These are phyloP conservation scores for Chlorospingus semifuscus DNA, from an alignment of 2,797 vertebrate genomes.

Conservation along the genomic window DNA sequence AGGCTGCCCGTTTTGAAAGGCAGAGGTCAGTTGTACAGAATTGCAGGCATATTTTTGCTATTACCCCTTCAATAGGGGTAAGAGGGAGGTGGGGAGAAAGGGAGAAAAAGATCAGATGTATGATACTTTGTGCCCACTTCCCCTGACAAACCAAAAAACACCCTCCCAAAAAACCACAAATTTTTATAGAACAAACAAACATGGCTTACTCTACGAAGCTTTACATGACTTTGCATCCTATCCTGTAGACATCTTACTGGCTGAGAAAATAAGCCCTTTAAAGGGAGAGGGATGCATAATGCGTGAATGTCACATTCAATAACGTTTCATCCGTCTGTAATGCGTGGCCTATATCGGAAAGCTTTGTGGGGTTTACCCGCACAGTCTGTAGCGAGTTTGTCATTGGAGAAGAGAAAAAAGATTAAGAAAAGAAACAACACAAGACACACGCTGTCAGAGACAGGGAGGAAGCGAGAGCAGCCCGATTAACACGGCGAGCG, in stretches of 20 bases:
- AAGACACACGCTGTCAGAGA: not conserved
- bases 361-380: not conserved
- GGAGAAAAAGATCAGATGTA: not conserved
- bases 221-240: not conserved
- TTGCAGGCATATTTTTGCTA: not conserved
- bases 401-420: not conserved
- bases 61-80: not conserved
- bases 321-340: not conserved
- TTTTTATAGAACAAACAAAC: not conserved
- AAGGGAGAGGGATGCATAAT: not conserved
- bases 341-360: rapidly evolving
- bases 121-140: not conserved
- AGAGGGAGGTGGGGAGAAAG: not conserved
- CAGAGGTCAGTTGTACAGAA: not conserved
- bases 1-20: not conserved
- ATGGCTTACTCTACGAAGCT: not conserved
- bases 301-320: not conserved
- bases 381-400: not conserved
- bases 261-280: not conserved
- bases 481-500: not conserved
- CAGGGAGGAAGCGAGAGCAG: not conserved
- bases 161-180: not conserved
- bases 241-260: not conserved
- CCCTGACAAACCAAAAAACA: not conserved
- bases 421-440: not conserved